A percentile compares a stretch with the other conserved stretches of the same genome.
phyloP scores from a whole-genome alignment of 2,113 vertebrate species.

The Hoplias malabaricus region DNA sequence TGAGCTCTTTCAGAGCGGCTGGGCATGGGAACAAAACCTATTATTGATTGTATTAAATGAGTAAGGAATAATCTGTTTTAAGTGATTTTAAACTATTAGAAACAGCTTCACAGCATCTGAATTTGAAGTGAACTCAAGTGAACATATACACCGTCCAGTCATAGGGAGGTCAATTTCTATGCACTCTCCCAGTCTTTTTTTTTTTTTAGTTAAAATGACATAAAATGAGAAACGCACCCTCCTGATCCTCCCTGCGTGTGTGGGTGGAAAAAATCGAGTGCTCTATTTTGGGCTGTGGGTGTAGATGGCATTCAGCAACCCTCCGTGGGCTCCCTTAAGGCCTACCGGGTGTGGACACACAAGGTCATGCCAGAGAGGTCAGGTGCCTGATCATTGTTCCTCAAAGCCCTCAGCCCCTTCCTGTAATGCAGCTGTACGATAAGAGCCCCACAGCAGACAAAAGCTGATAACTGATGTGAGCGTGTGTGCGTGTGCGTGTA shows the following conservation, averaged over 20 bases:
- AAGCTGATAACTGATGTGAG: conserved; percentile 83
- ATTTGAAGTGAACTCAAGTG: too few relatives aligned
- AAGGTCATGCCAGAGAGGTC: conserved; percentile 84
- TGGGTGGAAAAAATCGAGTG: conserved; percentile 66
- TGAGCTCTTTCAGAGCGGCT: too few relatives aligned
- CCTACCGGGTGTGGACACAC: conserved; percentile 84
- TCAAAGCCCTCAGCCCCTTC: conserved; percentile 79
- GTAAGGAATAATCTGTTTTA: too few relatives aligned
- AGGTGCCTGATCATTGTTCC: conserved; percentile 85
- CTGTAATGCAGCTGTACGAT: conserved; percentile 88
- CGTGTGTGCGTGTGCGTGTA: conserved; percentile 44
- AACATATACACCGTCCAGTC: too few relatives aligned
- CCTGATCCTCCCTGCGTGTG: conserved; percentile 70
- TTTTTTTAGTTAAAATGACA: conserved; percentile 63
- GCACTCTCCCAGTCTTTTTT: not conserved
- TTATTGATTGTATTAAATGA: too few relatives aligned
- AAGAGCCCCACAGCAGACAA: conserved; percentile 84
- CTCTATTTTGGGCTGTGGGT: conserved; percentile 69
- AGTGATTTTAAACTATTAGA: too few relatives aligned
- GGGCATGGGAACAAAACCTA: too few relatives aligned
- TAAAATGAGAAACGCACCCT: conserved; percentile 49
- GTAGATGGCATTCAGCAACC: conserved; percentile 72
- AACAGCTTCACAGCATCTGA: too few relatives aligned
- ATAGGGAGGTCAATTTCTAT: not conserved
- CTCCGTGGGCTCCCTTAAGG: conserved; percentile 34